Evolutionary conservation across 1,140 invertebrate species (phyloP).

Genomic region (Spodoptera frugiperda): DNA sequence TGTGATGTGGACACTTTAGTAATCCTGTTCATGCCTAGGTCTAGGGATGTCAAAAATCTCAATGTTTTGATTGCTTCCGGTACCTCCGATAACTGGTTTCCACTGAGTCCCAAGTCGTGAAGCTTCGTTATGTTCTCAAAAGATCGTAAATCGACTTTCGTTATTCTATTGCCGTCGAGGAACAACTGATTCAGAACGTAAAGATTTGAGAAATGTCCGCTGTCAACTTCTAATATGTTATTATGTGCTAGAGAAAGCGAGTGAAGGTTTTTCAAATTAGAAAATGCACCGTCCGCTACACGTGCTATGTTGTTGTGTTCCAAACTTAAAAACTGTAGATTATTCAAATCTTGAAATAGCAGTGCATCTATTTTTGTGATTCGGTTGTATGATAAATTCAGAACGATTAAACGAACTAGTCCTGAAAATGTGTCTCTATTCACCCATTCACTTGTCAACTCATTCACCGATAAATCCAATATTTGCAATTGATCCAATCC

Average conservation of each 20-base stretch:
- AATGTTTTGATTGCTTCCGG: conserved; percentile 91
- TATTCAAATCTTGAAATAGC: conserved; percentile 92
- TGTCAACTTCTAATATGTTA: conserved; percentile 90
- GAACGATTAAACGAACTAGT: conserved; percentile 90
- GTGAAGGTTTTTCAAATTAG: conserved; percentile 91
- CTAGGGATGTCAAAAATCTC: conserved; percentile 90
- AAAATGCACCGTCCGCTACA: conserved; percentile 92
- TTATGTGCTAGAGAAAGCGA: conserved; percentile 92
- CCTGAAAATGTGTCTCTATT: conserved; percentile 93
- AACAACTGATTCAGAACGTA: conserved; percentile 91
- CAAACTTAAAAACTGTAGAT: conserved; percentile 91
- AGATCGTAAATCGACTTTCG: conserved; percentile 89
- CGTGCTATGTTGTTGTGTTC: conserved; percentile 91
- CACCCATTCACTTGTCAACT: conserved; percentile 92
- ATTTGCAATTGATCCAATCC: conserved; percentile 92
- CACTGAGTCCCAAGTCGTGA: conserved; percentile 92
- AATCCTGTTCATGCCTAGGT: conserved; percentile 93
- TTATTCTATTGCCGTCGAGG: conserved; percentile 91
- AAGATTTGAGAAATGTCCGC: conserved; percentile 91
- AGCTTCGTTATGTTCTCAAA: conserved; percentile 93
- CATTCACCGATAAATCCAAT: conserved; percentile 92
- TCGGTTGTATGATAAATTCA: conserved; percentile 92
- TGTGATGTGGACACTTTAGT: conserved; percentile 87
- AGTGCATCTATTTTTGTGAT: conserved; percentile 90
- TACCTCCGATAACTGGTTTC: conserved; percentile 91